Evolutionary conservation across 1,140 invertebrate species (phyloP), one percentile per base, ranked within the genome.

Genomic region (Varroa destructor): DNA sequence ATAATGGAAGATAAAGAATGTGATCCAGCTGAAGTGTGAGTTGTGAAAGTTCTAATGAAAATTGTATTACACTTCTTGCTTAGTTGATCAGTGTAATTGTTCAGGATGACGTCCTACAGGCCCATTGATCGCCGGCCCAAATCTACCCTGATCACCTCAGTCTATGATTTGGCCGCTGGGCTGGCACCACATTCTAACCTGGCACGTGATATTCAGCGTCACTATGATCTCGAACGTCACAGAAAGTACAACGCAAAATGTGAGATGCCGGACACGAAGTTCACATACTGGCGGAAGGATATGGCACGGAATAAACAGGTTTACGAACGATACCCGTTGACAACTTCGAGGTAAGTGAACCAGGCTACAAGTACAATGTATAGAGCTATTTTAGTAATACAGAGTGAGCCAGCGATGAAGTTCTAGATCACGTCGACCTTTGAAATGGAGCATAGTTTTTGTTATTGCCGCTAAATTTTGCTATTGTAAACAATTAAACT

Each of bases 221-320:
- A 67, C 61, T 67, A 37, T 8, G 61, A 67, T n/a, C 36, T 67
- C 40, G 61, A 67, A 40, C 40, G 14, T 37, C 61, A 67, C 46
- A 12, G 61, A 40, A 67, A 67, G 46, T 67, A 67, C 61, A 67
- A 67, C 37, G 14, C 61, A 43, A 40, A 67, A 67, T 67, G 61
- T 8, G 61, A 67, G 61, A 67, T 67, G 61, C 61, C 61, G 14
- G 61, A 67, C 61, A 67, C 61, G 12, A 67, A 40, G 61, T 67
- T 67, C 61, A 67, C 61, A 14, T 67, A 67, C 8, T 67, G 61
- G 61, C 14, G 61, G 37, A 67, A 67, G 61, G 37, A 67, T 40
- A 37, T 3, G 1, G 40, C 40, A 37, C 61, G 61, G 5, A 37
- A 37, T 2, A 67, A 67, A 8, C 61, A 40, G 46, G 61, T 67